Base-by-base conservation (phyloP, 2,797 vertebrate species). In the Gymnocypris eckloni region DNA sequence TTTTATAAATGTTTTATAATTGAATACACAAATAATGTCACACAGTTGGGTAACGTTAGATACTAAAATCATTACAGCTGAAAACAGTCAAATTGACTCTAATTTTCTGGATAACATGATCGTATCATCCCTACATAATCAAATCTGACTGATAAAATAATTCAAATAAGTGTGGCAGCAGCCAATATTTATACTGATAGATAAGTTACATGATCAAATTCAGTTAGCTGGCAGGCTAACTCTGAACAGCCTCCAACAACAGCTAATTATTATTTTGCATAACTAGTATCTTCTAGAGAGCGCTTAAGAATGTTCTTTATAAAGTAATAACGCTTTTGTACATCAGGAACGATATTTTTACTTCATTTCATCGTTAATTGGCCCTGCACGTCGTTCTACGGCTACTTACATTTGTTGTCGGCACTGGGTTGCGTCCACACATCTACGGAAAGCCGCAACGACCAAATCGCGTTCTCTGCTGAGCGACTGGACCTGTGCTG, bases 391-490 rank as follows among this genome's bases (percentile, higher is more conserved):
- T 70, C 81, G 70, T 64, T 71, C 66, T 82, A 81, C 37, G 56
- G 56, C 61, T 87, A 85, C 88, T 87, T 85, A 90, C 88, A 86
- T 80, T 86, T 78, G 82, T 43, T 71, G 39, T 79, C 84, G 56
- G 56, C 28, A 43, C 83, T 71, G 76, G 52, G 75, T 71, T 67
- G 71, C n/a, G 59, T 85, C 83, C 79, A 81, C 83, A 77, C 82
- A 18, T 52, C 28, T 87, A 90, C 86, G 86, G 89, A 61, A 79
- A 48, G 16, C 15, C 18, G 69, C 18, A 12, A 43, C 33, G 78
- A 59, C 18, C 83, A 90, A 82, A 13, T 7, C 54, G 22, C 56
- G 64, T 71, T 69, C 59, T 48, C 25, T 25, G 20, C 22, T 12
- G 39, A 75, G 15, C 25, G 37, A n/a, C 64, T 11, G n/a, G 28